Evolutionary conservation across 2,888 invertebrate genomes (phyloP), one percentile per base, ranked within the genome.

Genomic region (Girardia tigrina): DNA sequence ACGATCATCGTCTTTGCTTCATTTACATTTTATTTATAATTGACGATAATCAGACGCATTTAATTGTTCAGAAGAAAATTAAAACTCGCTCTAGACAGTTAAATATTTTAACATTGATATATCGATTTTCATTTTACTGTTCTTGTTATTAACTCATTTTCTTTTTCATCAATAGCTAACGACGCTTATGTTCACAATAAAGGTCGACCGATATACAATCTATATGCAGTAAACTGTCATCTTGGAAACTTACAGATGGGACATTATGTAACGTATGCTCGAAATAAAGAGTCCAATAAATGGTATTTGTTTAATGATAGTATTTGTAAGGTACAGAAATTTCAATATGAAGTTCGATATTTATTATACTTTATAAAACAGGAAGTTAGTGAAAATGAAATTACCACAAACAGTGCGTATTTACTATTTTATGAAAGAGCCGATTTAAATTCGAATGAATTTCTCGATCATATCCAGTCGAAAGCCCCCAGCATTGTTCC

Each of bases 241-340:
- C 90, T 90, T 73, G 94, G 93, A 12, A 90, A 92, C 85, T 85
- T 94, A 81, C 91, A 90, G 81, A 92, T 92, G 78, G 93, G 94
- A 8, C 94, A 94, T 86, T 94, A 94, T 86, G 90, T 93, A 80
- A 89, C 91, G 75, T 93, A 92, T 87, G 91, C 91, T 71, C 89
- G 90, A 83, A 90, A 91, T 86, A 89, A 90, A 71, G 80, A 80
- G 72, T 89, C 89, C 81, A 90, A 90, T 79, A 89, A 90, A 79
- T 94, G 94, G 94, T 90, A 92, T 81, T 90, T 91, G 85, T 92
- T 91, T 87, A 94, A 94, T 86, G 94, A 93, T 87, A 90, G 90
- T 84, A 90, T 90, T 79, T 91, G 91, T 84, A 87, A 87, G 85
- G 87, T 87, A 81, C 79, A 82, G 74, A 12, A 16, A 12, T 36